A percentile compares a stretch with the other conserved stretches of the same genome.
These are phyloP conservation scores for Brienomyrus longianalis DNA, from an alignment of 2,113 vertebrate species.

Conservation along the genomic window DNA sequence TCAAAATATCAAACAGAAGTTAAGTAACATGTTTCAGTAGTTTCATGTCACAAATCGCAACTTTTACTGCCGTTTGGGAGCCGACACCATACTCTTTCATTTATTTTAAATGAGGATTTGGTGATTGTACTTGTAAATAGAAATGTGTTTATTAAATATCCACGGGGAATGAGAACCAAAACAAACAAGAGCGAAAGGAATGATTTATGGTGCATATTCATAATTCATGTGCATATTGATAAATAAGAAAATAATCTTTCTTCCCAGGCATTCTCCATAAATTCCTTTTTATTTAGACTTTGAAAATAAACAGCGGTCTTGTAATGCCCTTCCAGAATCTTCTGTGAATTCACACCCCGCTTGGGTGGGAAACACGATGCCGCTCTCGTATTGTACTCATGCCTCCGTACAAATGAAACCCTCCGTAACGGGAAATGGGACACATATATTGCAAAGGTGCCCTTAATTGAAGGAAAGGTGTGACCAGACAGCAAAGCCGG, in stretches of 20 bases:
- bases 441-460: background rate
- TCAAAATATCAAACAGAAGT: background rate
- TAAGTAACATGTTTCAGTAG: background rate
- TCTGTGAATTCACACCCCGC: background rate
- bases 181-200: background rate
- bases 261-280: background rate
- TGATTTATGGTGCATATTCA: background rate
- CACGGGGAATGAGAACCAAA: background rate
- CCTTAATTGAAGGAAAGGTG: background rate
- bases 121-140: conserved; percentile 1
- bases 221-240: conserved; percentile 13
- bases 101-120: background rate
- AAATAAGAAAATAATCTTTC: background rate
- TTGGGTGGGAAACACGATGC: background rate
- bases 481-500: background rate
- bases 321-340: background rate
- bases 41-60: background rate
- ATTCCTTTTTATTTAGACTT: background rate
- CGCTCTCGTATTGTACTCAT: background rate
- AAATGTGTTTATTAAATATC: conserved; percentile 13
- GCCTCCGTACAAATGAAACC: background rate
- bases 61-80: background rate
- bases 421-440: background rate
- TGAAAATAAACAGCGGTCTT: background rate
- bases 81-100: background rate